Evolutionary conservation across 1,140 invertebrate genomes (phyloP).

Genomic region (Nephotettix cincticeps): DNA sequence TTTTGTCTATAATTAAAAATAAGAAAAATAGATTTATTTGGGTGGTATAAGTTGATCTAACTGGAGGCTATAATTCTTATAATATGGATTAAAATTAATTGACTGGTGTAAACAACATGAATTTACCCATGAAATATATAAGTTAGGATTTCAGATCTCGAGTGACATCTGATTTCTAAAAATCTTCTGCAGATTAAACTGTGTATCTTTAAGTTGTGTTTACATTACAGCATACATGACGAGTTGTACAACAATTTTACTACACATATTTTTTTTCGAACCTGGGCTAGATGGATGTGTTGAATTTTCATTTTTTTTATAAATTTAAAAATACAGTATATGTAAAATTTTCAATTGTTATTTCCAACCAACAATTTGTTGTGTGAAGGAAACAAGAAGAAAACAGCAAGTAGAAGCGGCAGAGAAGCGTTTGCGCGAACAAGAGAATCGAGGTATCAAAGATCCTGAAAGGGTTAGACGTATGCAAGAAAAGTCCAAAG

Average conservation of each 20-base stretch:
- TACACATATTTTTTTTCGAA: neutral
- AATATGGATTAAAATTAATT: too few relatives aligned
- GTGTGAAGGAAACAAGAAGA: slow-evolving; percentile 57
- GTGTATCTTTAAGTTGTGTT: neutral
- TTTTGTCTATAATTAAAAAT: too few relatives aligned
- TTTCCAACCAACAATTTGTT: neutral
- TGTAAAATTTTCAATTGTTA: neutral
- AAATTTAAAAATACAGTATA: neutral
- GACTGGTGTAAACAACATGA: too few relatives aligned
- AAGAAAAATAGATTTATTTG: too few relatives aligned
- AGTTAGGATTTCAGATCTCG: too few relatives aligned
- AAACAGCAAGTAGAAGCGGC: slow-evolving; percentile 59
- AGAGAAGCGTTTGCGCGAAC: slow-evolving; percentile 53
- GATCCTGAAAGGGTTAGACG: slow-evolving; percentile 54
- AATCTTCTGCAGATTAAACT: too few relatives aligned
- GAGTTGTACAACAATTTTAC: neutral
- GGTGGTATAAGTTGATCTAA: too few relatives aligned
- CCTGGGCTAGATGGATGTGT: neutral
- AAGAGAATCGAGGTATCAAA: slow-evolving; percentile 58
- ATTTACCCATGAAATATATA: too few relatives aligned
- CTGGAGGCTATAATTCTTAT: too few relatives aligned
- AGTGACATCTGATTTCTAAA: too few relatives aligned
- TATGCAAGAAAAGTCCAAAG: slow-evolving; percentile 53
- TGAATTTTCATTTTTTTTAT: neutral
- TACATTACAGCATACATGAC: neutral